phyloP scores from a whole-genome alignment of 92 coral and sea anemone genomes.

The Palythoa heliodiscus region DNA sequence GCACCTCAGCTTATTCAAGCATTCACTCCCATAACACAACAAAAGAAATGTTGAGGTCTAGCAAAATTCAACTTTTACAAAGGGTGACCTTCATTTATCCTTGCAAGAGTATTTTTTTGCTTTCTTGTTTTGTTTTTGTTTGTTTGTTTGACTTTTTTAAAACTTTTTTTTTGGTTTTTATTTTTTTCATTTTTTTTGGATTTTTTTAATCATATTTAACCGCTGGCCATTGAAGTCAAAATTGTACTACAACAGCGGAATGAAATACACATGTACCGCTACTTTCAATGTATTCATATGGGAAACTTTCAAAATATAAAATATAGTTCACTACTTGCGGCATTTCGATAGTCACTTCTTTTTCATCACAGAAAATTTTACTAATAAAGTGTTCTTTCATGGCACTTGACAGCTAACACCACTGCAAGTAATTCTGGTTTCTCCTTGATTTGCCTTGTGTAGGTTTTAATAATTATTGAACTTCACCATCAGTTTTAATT shows the following conservation, averaged over 20 bases:
- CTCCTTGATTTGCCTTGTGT: background rate
- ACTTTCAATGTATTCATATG: background rate
- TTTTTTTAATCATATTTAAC: background rate
- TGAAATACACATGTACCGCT: background rate
- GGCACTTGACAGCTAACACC: background rate
- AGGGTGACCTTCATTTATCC: constrained; percentile 45
- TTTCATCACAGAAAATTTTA: too few species aligned
- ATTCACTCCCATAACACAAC: background rate
- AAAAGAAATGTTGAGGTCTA: constrained; percentile 6
- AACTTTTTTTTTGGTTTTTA: background rate
- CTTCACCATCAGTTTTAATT: background rate
- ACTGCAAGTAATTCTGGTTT: too few species aligned
- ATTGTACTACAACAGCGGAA: background rate
- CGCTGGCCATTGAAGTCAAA: background rate
- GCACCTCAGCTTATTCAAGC: background rate
- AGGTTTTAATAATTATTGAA: background rate
- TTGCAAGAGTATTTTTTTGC: constrained; percentile 34
- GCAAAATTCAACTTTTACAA: background rate
- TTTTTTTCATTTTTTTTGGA: constrained; percentile 19
- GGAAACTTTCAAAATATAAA: background rate
- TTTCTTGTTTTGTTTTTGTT: constrained; percentile 41
- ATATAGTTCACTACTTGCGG: background rate
- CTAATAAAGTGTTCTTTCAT: background rate
- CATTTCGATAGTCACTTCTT: too few species aligned
- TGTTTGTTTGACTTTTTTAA: constrained; percentile 17